Conservation (phyloP, 2,797 vertebrate genomes). For the Sebastes taczanowskii region DNA sequence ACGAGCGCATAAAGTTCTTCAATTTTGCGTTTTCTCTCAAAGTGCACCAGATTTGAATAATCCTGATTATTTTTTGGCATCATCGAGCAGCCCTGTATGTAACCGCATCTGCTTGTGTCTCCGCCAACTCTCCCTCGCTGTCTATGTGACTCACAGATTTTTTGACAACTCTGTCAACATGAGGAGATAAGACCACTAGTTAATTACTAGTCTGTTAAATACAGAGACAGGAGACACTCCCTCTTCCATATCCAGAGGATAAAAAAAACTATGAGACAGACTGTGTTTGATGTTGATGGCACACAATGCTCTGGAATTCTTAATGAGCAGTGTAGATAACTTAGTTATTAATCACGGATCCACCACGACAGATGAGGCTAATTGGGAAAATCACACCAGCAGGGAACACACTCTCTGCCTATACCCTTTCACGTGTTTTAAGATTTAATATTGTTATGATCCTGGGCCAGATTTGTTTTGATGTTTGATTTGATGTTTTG, state of each 20-base stretch:
- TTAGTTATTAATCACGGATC: slow-evolving; percentile 51
- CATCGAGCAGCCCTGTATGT: background rate
- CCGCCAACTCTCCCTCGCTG: slow-evolving; percentile 33
- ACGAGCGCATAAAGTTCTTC: no score
- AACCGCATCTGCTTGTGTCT: slow-evolving; percentile 27
- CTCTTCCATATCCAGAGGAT: slow-evolving; percentile 44
- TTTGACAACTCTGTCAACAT: slow-evolving; percentile 69
- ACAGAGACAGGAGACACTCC: slow-evolving; percentile 59
- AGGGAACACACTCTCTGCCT: slow-evolving; percentile 18
- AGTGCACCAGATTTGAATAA: no score
- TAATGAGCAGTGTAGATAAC: slow-evolving; percentile 68
- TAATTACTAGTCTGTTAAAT: slow-evolving; percentile 69
- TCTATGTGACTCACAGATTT: slow-evolving; percentile 60
- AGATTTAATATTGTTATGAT: background rate
- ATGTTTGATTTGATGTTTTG: background rate
- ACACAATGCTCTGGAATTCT: slow-evolving; percentile 48
- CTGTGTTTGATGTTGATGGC: slow-evolving; percentile 59
- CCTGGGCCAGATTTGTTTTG: background rate
- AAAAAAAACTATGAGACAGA: slow-evolving; percentile 23
- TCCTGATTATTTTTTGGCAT: no score
- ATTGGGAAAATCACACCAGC: slow-evolving; percentile 50
- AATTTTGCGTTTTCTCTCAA: no score
- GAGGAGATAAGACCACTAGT: slow-evolving; percentile 61
- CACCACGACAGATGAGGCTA: slow-evolving; percentile 47
- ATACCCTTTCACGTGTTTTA: slow-evolving; percentile 17